Base-by-base conservation (phyloP, 2,888 invertebrate species). In the Dolichomitus sp. region DNA sequence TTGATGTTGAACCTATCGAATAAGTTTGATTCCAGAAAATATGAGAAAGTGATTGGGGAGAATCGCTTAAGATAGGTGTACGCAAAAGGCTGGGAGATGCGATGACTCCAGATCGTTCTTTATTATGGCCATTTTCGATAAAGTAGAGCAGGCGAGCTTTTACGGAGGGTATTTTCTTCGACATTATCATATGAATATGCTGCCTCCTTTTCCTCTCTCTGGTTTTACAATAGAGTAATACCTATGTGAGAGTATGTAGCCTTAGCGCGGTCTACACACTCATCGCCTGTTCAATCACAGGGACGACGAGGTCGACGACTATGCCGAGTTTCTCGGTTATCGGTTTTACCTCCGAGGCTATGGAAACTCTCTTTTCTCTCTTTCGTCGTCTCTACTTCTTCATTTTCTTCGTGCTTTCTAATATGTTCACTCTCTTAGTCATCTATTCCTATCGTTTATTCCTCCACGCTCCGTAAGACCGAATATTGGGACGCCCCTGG, bases 401-500 rank as follows among this genome's bases (percentile, higher is more conserved):
- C 54, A 50, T 61, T 57, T 66, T 61, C 63, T 52, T 57, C 40
- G 59, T 54, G 54, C 68, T 69, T 66, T 45, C 45, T 37, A 72
- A 57, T 45, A 73, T 37, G 50, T 72, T 72, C 72, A 69, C 48
- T 70, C 65, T 74, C 65, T 79, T 70, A 74, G 69, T 82, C 74
- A 70, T 82, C 74, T 78, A 69, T 82, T 78, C 74, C 78, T 33
- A 79, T 68, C 82, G 70, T 79, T 77, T 75, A 76, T 84, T 74
- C 61, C 37, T 77, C 73, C 76, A 75, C 73, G 68, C 76, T 80
- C 27, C 65, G 70, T 57, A 66, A 73, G 75, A 83, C 57, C 77
- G 72, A 83, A 86, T 84, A 84, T 85, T 80, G 81, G 84, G 73
- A 81, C 81, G 73, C 80, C 48, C 52, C 37, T 40, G 69, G 69